Base-by-base conservation (phyloP, 2,797 vertebrate species). In the Leptoclinus maculatus region DNA sequence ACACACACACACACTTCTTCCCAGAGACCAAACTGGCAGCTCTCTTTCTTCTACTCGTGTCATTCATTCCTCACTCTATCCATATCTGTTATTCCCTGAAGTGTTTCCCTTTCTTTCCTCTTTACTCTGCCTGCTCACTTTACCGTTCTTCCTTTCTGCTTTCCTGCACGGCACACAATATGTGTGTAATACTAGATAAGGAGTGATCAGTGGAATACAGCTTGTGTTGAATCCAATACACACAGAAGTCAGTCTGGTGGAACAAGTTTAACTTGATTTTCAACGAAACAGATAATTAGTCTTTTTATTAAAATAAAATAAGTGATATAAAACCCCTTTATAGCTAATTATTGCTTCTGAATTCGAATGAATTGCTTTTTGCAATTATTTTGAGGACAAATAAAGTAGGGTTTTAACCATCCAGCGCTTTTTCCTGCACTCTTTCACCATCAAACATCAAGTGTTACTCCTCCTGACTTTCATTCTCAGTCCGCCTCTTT, bases 381-480 rank as follows among this genome's bases (percentile, higher is more conserved):
- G 17, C 3, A 13, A 11, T 1, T 53, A 51, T 54, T 54, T 19
- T 29, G 1, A 49, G 4, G 19, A 49, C 25, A 32, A 16, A 29
- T 49, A 36, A 21, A 36, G 36, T 2, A 25, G 8, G 1, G 4
- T 6, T 72, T 71, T 60, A 23, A 49, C 19, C 34, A 23, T 60
- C 19, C 25, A 32, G 1, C 14, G 14, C 39, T 67, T 49, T 71
- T 39, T 16, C 32, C 63, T 62, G 10, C 38, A 56, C 10, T 25
- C 34, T 11, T 71, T 54, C 9, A 21, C 43, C 57, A 43, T 59
- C 73, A 71, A 45, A 47, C 53, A 70, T 59, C 53, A 45, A 66
- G 59, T 78, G 34, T 70, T 79, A 63, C 59, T 84, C 56, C 63
- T 69, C 34, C 34, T 47, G 63, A 74, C 65, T 71, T 78, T 74